Evolutionary conservation across 2,113 vertebrate species (phyloP).

Genomic region (Delphinus delphis): DNA sequence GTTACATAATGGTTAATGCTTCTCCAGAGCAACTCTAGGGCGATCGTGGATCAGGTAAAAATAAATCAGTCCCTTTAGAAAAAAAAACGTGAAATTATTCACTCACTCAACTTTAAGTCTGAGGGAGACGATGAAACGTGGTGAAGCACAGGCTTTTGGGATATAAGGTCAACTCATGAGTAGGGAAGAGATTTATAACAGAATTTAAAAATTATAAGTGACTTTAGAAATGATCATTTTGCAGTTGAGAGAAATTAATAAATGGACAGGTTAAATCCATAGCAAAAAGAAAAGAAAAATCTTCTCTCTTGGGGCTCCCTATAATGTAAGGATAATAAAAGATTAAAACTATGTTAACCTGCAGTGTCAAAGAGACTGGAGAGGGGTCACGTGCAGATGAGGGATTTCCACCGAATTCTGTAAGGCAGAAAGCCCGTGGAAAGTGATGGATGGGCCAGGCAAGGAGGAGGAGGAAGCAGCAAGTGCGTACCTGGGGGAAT

Average conservation of each 20-base stretch:
- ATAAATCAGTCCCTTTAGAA: neutral
- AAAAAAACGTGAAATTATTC: neutral
- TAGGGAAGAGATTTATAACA: neutral
- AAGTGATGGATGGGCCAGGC: accelerated
- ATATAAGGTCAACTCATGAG: neutral
- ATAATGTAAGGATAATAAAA: conserved; percentile 19
- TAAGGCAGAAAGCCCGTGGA: neutral
- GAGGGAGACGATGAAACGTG: neutral
- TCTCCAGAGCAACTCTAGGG: neutral
- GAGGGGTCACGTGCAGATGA: neutral
- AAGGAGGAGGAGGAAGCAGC: neutral
- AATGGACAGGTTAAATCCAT: neutral
- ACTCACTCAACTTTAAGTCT: neutral
- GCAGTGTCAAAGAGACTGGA: neutral
- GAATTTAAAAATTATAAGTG: conserved; percentile 6
- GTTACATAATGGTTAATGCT: neutral
- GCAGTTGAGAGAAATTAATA: conserved; percentile 21
- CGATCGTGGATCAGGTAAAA: neutral
- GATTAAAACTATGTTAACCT: conserved; percentile 10
- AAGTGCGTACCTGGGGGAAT: neutral
- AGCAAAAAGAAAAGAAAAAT: neutral
- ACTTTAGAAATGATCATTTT: conserved; percentile 15
- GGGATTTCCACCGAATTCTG: neutral
- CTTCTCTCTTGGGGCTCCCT: neutral
- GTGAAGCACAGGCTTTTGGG: neutral